Conservation (phyloP, 2,888 invertebrate genomes). For the Dryobota labecula region DNA sequence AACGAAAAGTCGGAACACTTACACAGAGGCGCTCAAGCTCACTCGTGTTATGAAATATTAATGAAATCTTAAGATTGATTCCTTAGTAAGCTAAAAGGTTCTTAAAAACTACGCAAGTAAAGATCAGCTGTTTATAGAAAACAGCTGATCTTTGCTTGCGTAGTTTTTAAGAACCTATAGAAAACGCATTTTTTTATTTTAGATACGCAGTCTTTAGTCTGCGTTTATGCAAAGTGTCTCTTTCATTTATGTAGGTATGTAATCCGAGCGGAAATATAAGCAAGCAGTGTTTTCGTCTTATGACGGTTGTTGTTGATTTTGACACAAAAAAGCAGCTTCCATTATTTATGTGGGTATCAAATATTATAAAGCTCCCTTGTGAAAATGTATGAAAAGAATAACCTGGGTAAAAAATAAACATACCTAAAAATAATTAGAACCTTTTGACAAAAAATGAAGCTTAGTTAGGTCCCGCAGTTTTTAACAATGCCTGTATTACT, state of each 20-base stretch:
- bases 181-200: too few species aligned
- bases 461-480: background rate
- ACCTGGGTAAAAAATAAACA: background rate
- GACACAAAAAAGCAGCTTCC: background rate
- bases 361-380: background rate
- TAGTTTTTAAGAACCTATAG: too few species aligned
- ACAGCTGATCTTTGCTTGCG: too few species aligned
- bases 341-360: constrained; percentile 12
- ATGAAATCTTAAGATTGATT: background rate
- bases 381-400: constrained; percentile 2
- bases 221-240: background rate
- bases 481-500: background rate
- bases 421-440: background rate
- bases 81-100: background rate
- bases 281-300: background rate
- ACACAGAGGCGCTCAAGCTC: background rate
- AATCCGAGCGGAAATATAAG: background rate
- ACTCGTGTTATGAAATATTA: constrained; percentile 4
- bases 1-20: background rate
- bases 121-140: constrained; percentile 2
- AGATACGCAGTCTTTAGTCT: too few species aligned
- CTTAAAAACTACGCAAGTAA: background rate
- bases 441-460: background rate
- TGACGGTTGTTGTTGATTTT: background rate
- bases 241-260: constrained; percentile 1